Base-by-base conservation (phyloP, 2,113 vertebrate species). In the Alethe castanea region DNA sequence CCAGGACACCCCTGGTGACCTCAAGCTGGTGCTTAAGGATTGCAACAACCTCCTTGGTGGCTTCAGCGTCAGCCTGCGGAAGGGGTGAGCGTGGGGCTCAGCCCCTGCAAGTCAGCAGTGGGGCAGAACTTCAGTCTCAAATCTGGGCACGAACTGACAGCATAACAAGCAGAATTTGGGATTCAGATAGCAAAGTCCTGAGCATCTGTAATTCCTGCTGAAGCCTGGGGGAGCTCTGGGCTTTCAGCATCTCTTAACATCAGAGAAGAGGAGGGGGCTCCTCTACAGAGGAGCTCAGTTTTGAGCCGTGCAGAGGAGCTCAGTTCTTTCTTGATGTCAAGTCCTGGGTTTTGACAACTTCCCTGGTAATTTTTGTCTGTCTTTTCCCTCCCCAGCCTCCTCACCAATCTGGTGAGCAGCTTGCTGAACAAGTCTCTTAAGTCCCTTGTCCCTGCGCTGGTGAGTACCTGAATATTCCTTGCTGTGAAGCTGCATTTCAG, bases 151-250 rank as follows among this genome's bases (percentile, higher is more conserved):
- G 0, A 60, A 19, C 12, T 66, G 36, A 22, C 42, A 31, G 6
- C 1, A 6, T 26, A 70, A 7, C 16, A 5, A 24, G 10, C 35
- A 38, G 81, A 25, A 23, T 67, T 52, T 17, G 65, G 38, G 57
- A 61, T 42, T 33, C 50, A 17, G 50, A 5, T 8, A 12, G 9
- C 24, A 3, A 54, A 70, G 56, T 11, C 40, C 64, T 5, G 64
- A 76, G 53, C 65, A 28, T 13, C 78, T 28, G 6, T 22, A 59
- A 35, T n/a, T 81, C 47, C 70, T 57, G 92, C 47, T 7, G 6
- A 64, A 93, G 90, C 81, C 84, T 56, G 69, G 61, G 86, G 91
- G 77, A 92, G 92, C 92, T 66, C 26, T 57, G 88, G 42, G 62
- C 47, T 70, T 6, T 26, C 11, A 0, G 62, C 73, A 31, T 26